These are phyloP conservation scores for Ameiurus melas DNA, from an alignment of 2,113 vertebrate genomes.

Conservation along the genomic window DNA sequence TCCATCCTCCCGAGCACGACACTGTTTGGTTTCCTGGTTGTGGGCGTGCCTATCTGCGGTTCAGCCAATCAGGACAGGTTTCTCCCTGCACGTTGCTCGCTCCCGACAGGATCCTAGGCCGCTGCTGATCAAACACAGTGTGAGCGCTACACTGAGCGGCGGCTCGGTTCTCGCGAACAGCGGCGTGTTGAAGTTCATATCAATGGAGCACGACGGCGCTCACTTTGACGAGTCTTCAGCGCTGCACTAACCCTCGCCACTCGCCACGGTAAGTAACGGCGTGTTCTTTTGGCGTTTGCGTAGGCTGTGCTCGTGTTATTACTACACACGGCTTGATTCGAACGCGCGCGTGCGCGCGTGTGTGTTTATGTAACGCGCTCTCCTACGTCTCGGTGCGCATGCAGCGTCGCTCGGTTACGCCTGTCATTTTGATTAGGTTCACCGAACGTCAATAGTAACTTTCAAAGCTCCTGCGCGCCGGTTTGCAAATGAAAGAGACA, in stretches of 20 bases:
- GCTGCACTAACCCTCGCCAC: neutral
- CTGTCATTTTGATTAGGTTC: neutral
- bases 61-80: no score
- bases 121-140: no score
- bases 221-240: neutral
- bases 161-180: neutral
- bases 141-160: no score
- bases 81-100: no score
- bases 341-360: neutral
- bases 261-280: neutral
- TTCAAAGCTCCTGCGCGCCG: neutral
- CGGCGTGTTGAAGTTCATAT: neutral
- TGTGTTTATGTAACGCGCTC: conserved; percentile 26
- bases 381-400: neutral
- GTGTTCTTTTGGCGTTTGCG: conserved; percentile 8
- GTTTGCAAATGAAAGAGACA: neutral
- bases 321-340: neutral
- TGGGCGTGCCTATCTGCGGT: no score
- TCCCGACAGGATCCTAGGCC: no score
- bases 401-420: neutral
- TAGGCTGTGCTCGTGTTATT: neutral
- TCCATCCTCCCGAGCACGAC: no score
- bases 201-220: neutral
- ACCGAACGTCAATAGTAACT: neutral
- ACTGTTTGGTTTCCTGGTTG: no score